phyloP scores from a whole-genome alignment of 2,113 vertebrate species.

The Neogale vison region DNA sequence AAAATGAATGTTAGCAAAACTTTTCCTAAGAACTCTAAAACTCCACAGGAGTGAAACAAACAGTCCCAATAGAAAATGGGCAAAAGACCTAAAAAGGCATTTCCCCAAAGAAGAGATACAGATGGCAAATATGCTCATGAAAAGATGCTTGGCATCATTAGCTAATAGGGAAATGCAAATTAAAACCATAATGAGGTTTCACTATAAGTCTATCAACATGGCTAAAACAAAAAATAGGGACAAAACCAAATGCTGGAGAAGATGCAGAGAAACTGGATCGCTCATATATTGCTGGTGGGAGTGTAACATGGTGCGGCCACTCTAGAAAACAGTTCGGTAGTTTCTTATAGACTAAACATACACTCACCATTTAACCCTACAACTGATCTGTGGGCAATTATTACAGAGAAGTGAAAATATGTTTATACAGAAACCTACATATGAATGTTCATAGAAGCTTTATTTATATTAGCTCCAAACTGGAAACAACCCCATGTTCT shows the following conservation, averaged over 20 bases:
- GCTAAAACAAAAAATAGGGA: neutral
- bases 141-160: neutral
- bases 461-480: neutral
- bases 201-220: neutral
- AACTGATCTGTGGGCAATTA: neutral
- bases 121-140: neutral
- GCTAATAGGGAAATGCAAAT: neutral
- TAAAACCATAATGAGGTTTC: neutral
- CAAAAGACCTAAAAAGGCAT: neutral
- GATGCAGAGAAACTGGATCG: neutral
- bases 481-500: neutral
- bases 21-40: neutral
- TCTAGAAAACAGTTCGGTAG: neutral
- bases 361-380: no score
- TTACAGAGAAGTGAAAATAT: neutral
- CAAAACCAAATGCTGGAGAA: neutral
- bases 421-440: neutral
- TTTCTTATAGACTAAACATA: neutral
- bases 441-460: neutral
- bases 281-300: neutral
- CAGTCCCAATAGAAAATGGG: slow-evolving; percentile 44
- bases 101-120: neutral
- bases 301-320: neutral
- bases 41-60: neutral
- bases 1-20: neutral